Percentiles rank a stretch among this genome's conserved stretches.
phyloP scores from a whole-genome alignment of 2,888 invertebrate species.

The Habrosyne pyritoides region DNA sequence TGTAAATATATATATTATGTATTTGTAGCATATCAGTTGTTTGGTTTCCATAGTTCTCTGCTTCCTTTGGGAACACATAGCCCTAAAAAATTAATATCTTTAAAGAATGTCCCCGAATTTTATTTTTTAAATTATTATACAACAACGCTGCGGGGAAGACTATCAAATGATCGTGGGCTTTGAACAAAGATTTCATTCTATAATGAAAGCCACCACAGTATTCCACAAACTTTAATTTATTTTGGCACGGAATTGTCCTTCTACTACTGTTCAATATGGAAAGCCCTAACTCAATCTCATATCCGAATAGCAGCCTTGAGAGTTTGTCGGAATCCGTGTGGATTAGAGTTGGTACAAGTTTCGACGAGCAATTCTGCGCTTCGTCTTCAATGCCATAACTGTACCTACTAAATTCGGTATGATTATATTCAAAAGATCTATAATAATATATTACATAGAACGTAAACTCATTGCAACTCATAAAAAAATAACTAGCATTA shows the following conservation, averaged over 20 bases:
- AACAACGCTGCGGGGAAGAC: background rate
- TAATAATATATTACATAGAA: background rate
- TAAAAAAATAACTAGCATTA: too few species aligned
- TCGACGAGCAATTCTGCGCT: conserved; percentile 23
- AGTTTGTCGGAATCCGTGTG: conserved; percentile 13
- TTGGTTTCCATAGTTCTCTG: too few species aligned
- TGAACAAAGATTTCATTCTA: background rate
- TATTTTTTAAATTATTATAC: too few species aligned
- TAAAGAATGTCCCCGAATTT: too few species aligned
- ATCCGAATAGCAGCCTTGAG: conserved; percentile 6
- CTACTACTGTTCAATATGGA: background rate
- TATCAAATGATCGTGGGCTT: background rate
- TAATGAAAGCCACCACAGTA: too few species aligned
- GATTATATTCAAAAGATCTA: background rate
- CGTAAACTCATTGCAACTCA: too few species aligned
- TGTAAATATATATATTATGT: too few species aligned
- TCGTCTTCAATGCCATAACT: background rate
- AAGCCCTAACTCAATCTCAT: conserved; percentile 8
- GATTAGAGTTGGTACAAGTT: conserved; percentile 27
- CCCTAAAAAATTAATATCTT: too few species aligned
- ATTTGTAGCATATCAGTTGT: too few species aligned
- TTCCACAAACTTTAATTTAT: too few species aligned
- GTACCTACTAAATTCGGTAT: background rate
- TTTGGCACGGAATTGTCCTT: too few species aligned
- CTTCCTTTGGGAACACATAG: too few species aligned